Evolutionary conservation across 2,113 vertebrate species (phyloP).

Genomic region (Raphicerus campestris): DNA sequence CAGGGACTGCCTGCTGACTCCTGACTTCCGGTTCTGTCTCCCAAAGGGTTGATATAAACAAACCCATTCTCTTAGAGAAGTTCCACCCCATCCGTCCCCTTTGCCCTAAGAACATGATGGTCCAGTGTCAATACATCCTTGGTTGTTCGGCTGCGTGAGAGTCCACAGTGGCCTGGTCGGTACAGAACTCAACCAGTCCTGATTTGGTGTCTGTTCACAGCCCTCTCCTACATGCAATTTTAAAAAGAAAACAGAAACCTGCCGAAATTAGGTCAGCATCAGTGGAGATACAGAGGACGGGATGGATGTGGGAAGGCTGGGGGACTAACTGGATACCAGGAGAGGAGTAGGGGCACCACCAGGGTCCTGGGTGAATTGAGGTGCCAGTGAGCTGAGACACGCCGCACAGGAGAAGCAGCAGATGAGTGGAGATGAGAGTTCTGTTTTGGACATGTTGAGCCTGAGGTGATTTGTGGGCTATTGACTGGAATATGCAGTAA

Average conservation of each 20-base stretch:
- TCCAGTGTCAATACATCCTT: not conserved
- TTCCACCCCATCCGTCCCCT: not conserved
- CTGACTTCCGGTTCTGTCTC: not conserved
- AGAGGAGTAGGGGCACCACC: fast-evolving
- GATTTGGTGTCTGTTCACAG: not conserved
- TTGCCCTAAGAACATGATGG: not conserved
- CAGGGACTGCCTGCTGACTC: not conserved
- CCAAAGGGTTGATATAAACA: not conserved
- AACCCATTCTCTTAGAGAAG: not conserved
- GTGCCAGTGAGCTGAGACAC: not conserved
- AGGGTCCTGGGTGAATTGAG: not conserved
- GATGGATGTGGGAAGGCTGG: not conserved
- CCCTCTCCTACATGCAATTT: not conserved
- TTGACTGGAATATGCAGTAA: not conserved
- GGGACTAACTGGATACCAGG: too few species aligned
- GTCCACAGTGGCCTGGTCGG: not conserved
- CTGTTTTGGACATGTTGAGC: not conserved
- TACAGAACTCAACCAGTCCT: not conserved
- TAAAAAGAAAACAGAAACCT: not conserved
- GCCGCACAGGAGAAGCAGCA: not conserved
- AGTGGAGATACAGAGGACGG: not conserved
- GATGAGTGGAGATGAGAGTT: not conserved
- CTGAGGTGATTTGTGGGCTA: not conserved
- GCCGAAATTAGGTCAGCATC: not conserved
- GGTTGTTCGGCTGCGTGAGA: not conserved